Base-by-base conservation (phyloP, 2,113 vertebrate genomes). In the Oceanodroma tethys region DNA sequence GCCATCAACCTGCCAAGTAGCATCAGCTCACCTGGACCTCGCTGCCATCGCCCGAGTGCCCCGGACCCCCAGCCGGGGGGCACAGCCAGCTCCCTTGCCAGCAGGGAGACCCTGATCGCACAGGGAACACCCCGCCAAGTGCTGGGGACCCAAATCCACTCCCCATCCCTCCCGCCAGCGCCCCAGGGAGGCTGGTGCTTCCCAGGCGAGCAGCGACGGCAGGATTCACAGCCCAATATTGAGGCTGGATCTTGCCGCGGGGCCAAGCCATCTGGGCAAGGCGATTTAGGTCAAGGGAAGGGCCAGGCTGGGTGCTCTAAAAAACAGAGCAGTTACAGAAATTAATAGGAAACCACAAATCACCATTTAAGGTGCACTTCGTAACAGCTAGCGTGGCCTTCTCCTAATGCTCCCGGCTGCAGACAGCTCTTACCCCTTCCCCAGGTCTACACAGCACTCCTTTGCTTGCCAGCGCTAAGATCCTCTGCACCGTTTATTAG, bases 121-220 rank as follows among this genome's bases (percentile, higher is more conserved):
- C 55, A 53, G 4, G 36, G 36, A 62, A 27, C 30, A 56, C 12
- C 63, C 21, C 25, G 0, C 3, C 4, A 1, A 71, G 40, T 1
- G 34, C 45, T 3, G 2, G 50, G n/a, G 47, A 58, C 19, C 52
- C 73, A 55, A 70, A 62, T 5, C 8, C 34, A 4, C 16, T 15
- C 29, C 38, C 66, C 7, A 8, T 12, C 26, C 58, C 43, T 32
- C 20, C 45, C 8, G 5, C 11, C 36, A 38, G 34, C 0, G 1
- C 22, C 42, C 38, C 3, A 1, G 36, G 26, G 22, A 92, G 10
- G 71, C 25, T 45, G 38, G 23, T 10, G 50, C 56, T 75, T 48
- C 91, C 55, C 81, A 43, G 23, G 50, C 5, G 2, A 89, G 78
- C 1, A 0, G 43, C 0, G 0, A 34, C 0, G 0, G 27, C 0